phyloP scores from a whole-genome alignment of 2,113 vertebrate genomes.

The Nannobrachium achirus region DNA sequence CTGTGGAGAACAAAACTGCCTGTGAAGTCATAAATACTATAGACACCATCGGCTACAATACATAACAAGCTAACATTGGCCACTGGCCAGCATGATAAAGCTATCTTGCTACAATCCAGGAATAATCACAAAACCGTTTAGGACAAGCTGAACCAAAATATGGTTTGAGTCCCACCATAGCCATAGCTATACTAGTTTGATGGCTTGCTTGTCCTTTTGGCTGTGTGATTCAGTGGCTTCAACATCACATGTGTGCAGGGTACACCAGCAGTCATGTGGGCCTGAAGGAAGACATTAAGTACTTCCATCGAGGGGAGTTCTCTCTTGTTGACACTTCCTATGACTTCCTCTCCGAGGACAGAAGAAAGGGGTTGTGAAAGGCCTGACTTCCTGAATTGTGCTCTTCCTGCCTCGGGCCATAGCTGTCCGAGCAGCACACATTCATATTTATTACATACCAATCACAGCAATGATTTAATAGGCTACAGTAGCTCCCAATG shows the following conservation, averaged over 20 bases:
- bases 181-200: too few species aligned
- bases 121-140: too few species aligned
- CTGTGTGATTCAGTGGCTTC: too few species aligned
- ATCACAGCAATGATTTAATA: constrained; percentile 25
- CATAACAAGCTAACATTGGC: background rate
- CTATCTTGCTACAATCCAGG: too few species aligned
- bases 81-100: too few species aligned
- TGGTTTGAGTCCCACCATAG: too few species aligned
- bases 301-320: background rate
- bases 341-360: background rate
- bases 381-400: background rate
- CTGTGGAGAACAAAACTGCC: background rate
- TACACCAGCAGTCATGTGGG: background rate
- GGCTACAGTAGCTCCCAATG: background rate
- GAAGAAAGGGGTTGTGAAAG: constrained; percentile 9
- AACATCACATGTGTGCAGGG: too few species aligned
- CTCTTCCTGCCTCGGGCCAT: background rate
- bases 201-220: too few species aligned
- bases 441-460: constrained; percentile 29
- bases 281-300: background rate
- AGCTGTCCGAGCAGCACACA: background rate
- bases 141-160: too few species aligned
- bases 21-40: background rate
- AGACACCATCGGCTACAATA: background rate
- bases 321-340: constrained; percentile 1